Evolutionary conservation across 2,888 invertebrate species (phyloP).

Genomic region (Cremastinae sp.): DNA sequence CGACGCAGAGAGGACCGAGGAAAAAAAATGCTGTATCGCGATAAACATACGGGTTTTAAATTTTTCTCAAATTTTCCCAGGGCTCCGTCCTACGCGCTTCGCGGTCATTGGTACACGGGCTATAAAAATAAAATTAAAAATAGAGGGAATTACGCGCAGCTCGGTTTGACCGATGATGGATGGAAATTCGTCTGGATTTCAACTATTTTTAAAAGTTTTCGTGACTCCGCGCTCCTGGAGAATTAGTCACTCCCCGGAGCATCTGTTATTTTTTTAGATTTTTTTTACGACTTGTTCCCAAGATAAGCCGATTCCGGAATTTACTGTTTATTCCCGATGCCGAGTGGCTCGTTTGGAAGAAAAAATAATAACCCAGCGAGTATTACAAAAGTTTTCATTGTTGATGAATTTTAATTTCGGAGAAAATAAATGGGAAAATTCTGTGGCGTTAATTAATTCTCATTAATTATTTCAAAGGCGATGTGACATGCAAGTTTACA

Average conservation of each 20-base stretch:
- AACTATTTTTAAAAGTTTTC: conserved; percentile 23
- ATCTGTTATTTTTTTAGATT: conserved; percentile 31
- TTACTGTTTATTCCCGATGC: neutral
- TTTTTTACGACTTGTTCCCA: conserved; percentile 31
- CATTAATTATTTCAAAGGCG: conserved; percentile 6
- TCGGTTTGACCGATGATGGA: too few relatives aligned
- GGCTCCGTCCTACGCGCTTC: too few relatives aligned
- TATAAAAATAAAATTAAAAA: too few relatives aligned
- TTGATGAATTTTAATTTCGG: conserved; percentile 1
- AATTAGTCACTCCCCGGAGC: conserved; percentile 31
- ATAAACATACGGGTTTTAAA: too few relatives aligned
- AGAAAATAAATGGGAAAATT: neutral
- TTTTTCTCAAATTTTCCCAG: too few relatives aligned
- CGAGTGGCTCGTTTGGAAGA: neutral
- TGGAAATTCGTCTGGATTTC: neutral
- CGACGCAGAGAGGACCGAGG: too few relatives aligned
- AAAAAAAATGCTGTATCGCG: too few relatives aligned
- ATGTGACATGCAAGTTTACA: neutral
- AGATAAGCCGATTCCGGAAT: conserved; percentile 32
- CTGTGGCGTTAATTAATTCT: conserved; percentile 6
- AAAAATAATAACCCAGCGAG: neutral
- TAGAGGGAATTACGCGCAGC: too few relatives aligned
- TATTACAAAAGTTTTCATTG: conserved; percentile 18
- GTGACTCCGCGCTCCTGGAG: conserved; percentile 7
- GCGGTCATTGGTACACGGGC: too few relatives aligned